Base-by-base conservation (phyloP, 2,797 vertebrate species). In the Phoebastria nigripes region DNA sequence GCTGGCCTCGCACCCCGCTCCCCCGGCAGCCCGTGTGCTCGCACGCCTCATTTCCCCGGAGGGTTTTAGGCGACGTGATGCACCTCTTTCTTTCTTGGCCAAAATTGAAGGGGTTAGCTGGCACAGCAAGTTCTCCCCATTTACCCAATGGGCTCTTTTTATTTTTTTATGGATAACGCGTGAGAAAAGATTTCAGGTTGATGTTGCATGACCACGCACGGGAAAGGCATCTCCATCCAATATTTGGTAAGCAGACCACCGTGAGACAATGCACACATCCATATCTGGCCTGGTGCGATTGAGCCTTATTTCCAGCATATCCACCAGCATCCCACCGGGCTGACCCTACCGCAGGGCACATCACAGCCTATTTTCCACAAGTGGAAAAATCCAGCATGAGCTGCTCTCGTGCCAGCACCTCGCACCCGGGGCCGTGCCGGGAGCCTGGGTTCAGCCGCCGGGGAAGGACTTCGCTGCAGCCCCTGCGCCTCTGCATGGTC, bases 401-500 rank as follows among this genome's bases (percentile, higher is more conserved):
- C 39, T 58, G 39, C 41, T 24, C 15, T 44, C 2, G 0, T 44
- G 66, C 19, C 9, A 37, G 52, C 8, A 4, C 26, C 20, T 17
- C 8, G n/a, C 72, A 44, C 4, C 2, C 3, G 1, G 15, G 24
- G 41, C 46, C 28, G 2, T 2, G 12, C 24, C 1, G 1, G 47
- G 25, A 15, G 33, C 0, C 0, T 14, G 15, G 2, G 0, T 59
- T 49, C 62, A 46, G 62, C 17, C 26, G 8, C 9, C 3, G 4
- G 26, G 44, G 54, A 87, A 55, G 44, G 26, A 49, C 33, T 72
- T 54, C 1, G 28, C 35, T 49, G 70, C 42, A 81, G 46, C 25
- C 58, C 35, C 44, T 3, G 8, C 9, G 11, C 16, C 21, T n/a
- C 62, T n/a, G n/a, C 29, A 3, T 3, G 14, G 28, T 10, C 59